Evolutionary conservation across 2,113 vertebrate genomes (phyloP).

Genomic region (Planiliza haematocheilus): DNA sequence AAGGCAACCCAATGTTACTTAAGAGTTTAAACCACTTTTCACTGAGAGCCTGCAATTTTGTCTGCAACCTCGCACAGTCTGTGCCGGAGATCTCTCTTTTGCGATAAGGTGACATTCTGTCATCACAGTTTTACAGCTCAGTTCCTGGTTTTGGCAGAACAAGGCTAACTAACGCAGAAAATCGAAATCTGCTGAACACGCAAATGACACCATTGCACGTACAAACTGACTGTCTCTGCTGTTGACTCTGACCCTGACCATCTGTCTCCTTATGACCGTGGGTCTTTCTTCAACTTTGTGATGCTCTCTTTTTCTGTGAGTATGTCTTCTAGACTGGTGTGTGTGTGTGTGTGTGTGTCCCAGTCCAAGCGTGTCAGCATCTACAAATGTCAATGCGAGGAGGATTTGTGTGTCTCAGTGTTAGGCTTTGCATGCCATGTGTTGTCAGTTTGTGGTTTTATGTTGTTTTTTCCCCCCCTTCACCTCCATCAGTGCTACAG

Average conservation of each 20-base stretch:
- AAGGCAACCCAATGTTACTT: not conserved
- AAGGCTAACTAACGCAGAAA: not conserved
- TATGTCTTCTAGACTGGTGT: constrained; percentile 66
- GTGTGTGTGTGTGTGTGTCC: constrained; percentile 2
- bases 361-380: constrained; percentile 43
- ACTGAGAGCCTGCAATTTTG: not conserved
- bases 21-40: constrained; percentile 20
- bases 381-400: not conserved
- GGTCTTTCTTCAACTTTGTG: constrained; percentile 79
- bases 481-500: constrained; percentile 58
- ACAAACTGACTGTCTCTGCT: constrained; percentile 62
- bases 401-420: constrained; percentile 36
- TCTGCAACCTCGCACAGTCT: not conserved
- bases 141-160: constrained; percentile 19
- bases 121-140: constrained; percentile 19
- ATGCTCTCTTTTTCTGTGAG: constrained; percentile 79
- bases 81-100: not conserved
- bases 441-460: constrained; percentile 51
- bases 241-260: constrained; percentile 76
- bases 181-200: constrained; percentile 3
- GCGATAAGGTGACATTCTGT: constrained; percentile 13
- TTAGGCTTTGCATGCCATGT: constrained; percentile 53
- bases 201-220: constrained; percentile 38
- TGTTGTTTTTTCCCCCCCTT: constrained; percentile 29
- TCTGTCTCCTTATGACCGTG: constrained; percentile 79